Percentiles rank a stretch among this genome's conserved stretches.
Evolutionary conservation across 1,140 invertebrate genomes (phyloP).

Genomic region (Camponotus vicinus): DNA sequence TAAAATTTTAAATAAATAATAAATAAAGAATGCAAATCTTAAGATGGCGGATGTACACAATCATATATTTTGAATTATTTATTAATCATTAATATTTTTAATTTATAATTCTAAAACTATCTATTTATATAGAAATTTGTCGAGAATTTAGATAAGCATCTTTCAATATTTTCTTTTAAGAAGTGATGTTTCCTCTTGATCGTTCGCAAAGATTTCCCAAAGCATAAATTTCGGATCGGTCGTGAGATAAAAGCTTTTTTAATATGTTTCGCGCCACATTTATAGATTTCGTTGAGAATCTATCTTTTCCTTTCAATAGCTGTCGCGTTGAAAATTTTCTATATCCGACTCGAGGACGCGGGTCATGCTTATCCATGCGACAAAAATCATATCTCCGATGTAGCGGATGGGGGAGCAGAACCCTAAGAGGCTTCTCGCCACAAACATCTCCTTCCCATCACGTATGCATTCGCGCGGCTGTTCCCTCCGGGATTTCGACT

Average conservation of each 20-base stretch:
- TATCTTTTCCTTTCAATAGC: not conserved
- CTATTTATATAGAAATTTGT: too few relatives aligned
- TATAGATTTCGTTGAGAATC: not conserved
- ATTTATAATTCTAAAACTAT: too few relatives aligned
- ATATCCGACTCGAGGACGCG: conserved; percentile 25
- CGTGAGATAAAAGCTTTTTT: not conserved
- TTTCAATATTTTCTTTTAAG: not conserved
- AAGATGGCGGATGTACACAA: too few relatives aligned
- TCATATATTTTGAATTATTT: too few relatives aligned
- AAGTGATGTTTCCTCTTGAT: not conserved
- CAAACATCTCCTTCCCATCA: not conserved
- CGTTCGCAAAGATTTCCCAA: not conserved
- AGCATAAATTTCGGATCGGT: not conserved
- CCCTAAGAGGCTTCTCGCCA: conserved; percentile 30
- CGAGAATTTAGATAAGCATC: too few relatives aligned
- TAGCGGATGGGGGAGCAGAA: conserved; percentile 25
- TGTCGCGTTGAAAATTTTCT: conserved; percentile 12
- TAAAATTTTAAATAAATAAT: too few relatives aligned
- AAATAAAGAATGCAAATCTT: too few relatives aligned
- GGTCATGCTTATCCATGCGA: conserved; percentile 45
- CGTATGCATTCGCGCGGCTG: conserved; percentile 21
- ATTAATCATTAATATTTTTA: too few relatives aligned
- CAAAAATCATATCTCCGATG: conserved; percentile 51
- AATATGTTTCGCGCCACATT: not conserved
- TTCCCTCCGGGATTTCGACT: conserved; percentile 26